Evolutionary conservation across 2,113 vertebrate species (phyloP).

Genomic region (Tachuris rubrigastra): DNA sequence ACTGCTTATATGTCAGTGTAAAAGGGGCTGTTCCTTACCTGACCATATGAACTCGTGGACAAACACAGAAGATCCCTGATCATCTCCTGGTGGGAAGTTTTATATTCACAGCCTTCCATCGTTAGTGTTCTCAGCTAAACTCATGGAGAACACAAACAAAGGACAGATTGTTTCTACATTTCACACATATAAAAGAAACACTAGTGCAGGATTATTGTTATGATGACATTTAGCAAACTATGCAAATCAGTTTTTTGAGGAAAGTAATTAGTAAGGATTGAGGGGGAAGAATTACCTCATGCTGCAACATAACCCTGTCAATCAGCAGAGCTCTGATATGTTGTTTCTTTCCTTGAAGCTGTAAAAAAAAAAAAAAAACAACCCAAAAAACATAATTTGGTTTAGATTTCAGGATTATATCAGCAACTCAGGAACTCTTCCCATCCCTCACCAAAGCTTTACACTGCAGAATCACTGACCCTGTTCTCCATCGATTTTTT

Average conservation of each 20-base stretch:
- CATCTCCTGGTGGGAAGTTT: constrained; percentile 88
- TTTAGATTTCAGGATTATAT: neutral
- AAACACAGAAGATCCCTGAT: constrained; percentile 91
- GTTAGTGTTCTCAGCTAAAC: constrained; percentile 90
- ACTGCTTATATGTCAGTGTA: neutral
- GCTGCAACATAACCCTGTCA: constrained; percentile 96
- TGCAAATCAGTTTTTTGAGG: neutral
- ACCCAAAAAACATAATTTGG: neutral
- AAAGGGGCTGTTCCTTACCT: constrained; percentile 73
- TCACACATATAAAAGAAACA: neutral
- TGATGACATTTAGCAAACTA: neutral
- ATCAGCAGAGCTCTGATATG: constrained; percentile 95
- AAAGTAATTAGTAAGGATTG: neutral
- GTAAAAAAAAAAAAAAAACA: constrained; percentile 35
- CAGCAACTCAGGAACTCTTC: neutral
- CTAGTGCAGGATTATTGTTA: neutral
- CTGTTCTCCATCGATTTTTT: constrained; percentile 99
- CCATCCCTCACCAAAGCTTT: neutral
- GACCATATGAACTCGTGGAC: constrained; percentile 95
- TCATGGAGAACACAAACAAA: constrained; percentile 1
- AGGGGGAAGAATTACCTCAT: constrained; percentile 82
- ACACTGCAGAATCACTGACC: constrained; percentile 78
- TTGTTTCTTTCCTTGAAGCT: constrained; percentile 95
- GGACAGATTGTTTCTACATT: neutral
- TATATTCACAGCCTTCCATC: constrained; percentile 92